Evolutionary conservation across 2,113 vertebrate species (phyloP).

Genomic region (Ascaphus truei): DNA sequence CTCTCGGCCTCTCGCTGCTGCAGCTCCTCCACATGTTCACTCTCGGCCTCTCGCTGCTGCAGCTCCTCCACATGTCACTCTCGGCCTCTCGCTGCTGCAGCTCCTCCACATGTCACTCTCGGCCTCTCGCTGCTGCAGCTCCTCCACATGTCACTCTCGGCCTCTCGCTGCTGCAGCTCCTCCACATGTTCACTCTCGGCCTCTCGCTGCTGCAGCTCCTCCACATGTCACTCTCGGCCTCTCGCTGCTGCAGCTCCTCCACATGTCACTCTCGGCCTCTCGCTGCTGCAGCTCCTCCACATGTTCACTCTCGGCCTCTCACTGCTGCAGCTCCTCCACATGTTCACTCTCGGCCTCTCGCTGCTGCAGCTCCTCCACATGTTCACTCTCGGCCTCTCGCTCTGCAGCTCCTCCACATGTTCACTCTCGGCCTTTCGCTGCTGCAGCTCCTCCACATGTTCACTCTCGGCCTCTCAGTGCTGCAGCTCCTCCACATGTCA

Average conservation of each 20-base stretch:
- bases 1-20: too few species aligned
- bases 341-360: too few species aligned
- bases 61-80: too few species aligned
- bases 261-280: too few species aligned
- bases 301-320: conserved; percentile 55
- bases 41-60: too few species aligned
- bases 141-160: conserved; percentile 50
- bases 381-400: conserved; percentile 54
- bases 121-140: too few species aligned
- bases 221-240: conserved; percentile 55
- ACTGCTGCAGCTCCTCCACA: conserved; percentile 52
- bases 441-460: conserved; percentile 56
- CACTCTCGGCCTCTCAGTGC: conserved; percentile 51
- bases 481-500: conserved; percentile 54
- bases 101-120: conserved; percentile 56
- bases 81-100: too few species aligned
- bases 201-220: too few species aligned
- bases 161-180: conserved; percentile 50
- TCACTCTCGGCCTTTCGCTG: conserved; percentile 53
- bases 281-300: too few species aligned
- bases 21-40: conserved; percentile 58
- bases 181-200: conserved; percentile 58
- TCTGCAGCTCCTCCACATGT: conserved; percentile 54
- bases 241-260: too few species aligned
- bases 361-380: too few species aligned